Evolutionary conservation across 1,140 invertebrate genomes (phyloP).

Genomic region (Temnothorax longispinosus): DNA sequence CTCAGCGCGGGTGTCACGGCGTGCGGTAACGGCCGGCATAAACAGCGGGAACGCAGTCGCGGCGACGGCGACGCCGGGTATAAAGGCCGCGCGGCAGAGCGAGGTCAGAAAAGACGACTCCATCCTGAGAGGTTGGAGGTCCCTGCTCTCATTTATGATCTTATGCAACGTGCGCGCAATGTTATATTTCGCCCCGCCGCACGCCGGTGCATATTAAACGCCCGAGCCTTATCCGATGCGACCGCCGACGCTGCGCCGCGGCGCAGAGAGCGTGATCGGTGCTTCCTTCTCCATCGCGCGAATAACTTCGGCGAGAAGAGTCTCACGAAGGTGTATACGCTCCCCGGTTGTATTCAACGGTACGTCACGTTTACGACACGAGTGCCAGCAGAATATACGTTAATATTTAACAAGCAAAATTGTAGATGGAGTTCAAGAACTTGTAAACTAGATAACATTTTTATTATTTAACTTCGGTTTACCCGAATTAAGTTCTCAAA

Average conservation of each 20-base stretch:
- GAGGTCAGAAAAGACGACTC: slow-evolving; percentile 77
- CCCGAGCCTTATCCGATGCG: slow-evolving; percentile 71
- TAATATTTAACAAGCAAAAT: slow-evolving; percentile 27
- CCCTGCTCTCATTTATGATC: slow-evolving; percentile 80
- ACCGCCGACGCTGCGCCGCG: slow-evolving; percentile 38
- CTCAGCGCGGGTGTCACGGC: slow-evolving; percentile 29
- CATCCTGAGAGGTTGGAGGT: slow-evolving; percentile 73
- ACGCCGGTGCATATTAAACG: slow-evolving; percentile 80
- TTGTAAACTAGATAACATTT: slow-evolving; percentile 19
- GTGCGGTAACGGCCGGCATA: slow-evolving; percentile 49
- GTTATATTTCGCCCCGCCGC: slow-evolving; percentile 75
- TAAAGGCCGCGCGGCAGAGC: neutral
- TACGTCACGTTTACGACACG: neutral
- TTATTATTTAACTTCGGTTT: neutral
- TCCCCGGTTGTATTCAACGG: neutral
- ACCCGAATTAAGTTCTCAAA: neutral
- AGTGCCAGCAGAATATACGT: neutral
- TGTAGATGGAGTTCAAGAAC: neutral
- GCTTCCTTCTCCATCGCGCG: slow-evolving; percentile 57
- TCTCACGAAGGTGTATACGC: neutral
- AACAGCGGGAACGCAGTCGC: slow-evolving; percentile 12
- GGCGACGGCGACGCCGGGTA: neutral
- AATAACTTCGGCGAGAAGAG: slow-evolving; percentile 36
- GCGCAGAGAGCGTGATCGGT: slow-evolving; percentile 70
- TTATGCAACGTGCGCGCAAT: slow-evolving; percentile 81